Percentiles rank a stretch among this genome's conserved stretches.
These are phyloP conservation scores for Tenrec ecaudatus DNA, from an alignment of 2,113 vertebrate genomes.

Conservation along the genomic window DNA sequence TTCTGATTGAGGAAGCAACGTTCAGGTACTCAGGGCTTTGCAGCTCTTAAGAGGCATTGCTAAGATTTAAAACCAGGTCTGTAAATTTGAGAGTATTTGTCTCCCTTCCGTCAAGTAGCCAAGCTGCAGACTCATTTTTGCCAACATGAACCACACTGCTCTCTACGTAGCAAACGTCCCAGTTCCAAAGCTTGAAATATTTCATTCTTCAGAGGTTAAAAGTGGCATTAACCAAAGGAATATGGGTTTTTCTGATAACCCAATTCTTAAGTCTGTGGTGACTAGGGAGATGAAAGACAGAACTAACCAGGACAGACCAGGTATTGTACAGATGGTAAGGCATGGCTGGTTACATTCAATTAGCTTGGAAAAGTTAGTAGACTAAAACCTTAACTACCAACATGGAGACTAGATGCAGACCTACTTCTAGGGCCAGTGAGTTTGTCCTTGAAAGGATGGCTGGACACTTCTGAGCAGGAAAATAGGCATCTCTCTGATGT, in stretches of 20 bases:
- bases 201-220: conserved; percentile 54
- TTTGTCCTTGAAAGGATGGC: neutral
- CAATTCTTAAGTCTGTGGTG: conserved; percentile 40
- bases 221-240: conserved; percentile 43
- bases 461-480: neutral
- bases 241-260: conserved; percentile 40
- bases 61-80: conserved; percentile 6
- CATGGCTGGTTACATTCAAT: too few species aligned
- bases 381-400: neutral
- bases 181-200: conserved; percentile 55
- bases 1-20: neutral
- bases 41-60: neutral
- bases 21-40: neutral
- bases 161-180: neutral
- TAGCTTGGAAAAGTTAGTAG: neutral
- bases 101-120: neutral
- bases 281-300: conserved; percentile 5
- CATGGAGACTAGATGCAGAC: conserved; percentile 5
- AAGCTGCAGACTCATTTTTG: neutral
- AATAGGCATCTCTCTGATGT: neutral
- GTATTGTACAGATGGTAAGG: neutral
- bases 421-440: neutral
- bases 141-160: conserved; percentile 16
- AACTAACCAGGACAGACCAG: neutral
- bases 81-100: conserved; percentile 27